Evolutionary conservation across 2,113 vertebrate genomes (phyloP).

Genomic region (Pseudorasbora parva): DNA sequence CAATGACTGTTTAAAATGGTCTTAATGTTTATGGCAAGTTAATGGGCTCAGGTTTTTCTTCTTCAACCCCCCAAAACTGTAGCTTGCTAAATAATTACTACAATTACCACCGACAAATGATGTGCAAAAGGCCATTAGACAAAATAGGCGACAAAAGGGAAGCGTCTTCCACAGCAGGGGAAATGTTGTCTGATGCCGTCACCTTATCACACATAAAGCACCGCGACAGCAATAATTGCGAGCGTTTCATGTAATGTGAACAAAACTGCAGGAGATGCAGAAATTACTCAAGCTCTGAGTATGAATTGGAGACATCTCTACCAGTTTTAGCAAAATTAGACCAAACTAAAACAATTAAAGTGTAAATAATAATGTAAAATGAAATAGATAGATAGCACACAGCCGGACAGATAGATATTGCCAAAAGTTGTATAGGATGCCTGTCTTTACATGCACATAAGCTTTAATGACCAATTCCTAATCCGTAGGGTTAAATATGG

Average conservation of each 20-base stretch:
- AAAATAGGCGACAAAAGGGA: slow-evolving; percentile 63
- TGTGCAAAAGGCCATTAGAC: slow-evolving; percentile 76
- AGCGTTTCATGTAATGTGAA: slow-evolving; percentile 61
- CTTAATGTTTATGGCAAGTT: slow-evolving; percentile 81
- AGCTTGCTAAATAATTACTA: slow-evolving; percentile 79
- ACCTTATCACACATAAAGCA: slow-evolving; percentile 61
- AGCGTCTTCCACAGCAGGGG: slow-evolving; percentile 14
- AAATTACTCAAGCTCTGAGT: slow-evolving; percentile 49
- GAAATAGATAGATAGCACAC: slow-evolving; percentile 13
- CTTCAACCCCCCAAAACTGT: slow-evolving; percentile 55
- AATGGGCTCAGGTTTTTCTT: slow-evolving; percentile 78
- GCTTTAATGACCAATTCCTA: too few relatives aligned
- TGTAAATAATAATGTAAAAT: slow-evolving; percentile 50
- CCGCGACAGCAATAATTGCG: slow-evolving; percentile 64
- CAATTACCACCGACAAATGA: slow-evolving; percentile 80
- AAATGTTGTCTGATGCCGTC: slow-evolving; percentile 42
- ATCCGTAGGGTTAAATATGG: too few relatives aligned
- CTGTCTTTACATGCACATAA: too few relatives aligned
- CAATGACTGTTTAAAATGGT: slow-evolving; percentile 65
- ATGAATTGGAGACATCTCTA: slow-evolving; percentile 37
- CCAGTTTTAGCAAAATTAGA: slow-evolving; percentile 36
- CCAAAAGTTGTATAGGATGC: too few relatives aligned
- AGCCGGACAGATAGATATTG: background rate
- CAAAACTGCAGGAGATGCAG: slow-evolving; percentile 59
- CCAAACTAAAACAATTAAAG: slow-evolving; percentile 52